Conservation (phyloP, 2,888 invertebrate genomes). For the Caenorhabditis becei region DNA sequence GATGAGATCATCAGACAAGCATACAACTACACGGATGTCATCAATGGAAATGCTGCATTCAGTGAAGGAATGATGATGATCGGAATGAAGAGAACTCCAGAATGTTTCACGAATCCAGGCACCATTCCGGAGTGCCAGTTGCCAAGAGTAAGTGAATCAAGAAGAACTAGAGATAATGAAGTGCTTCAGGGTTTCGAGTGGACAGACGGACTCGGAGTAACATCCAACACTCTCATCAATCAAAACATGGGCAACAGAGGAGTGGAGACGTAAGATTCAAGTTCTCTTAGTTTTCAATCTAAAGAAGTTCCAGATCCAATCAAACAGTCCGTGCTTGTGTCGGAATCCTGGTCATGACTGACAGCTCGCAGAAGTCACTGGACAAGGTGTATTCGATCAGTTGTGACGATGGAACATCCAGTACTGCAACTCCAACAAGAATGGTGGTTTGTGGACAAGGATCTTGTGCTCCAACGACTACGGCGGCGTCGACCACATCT, state of each 20-base stretch:
- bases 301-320: background rate
- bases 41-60: background rate
- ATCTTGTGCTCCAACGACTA: conserved; percentile 6
- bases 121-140: background rate
- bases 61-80: conserved; percentile 35
- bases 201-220: conserved; percentile 15
- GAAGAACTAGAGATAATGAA: too few relatives aligned
- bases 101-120: background rate
- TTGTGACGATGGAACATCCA: background rate
- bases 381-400: conserved; percentile 22
- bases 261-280: conserved; percentile 6
- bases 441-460: conserved; percentile 26
- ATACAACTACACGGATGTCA: conserved; percentile 19
- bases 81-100: conserved; percentile 22
- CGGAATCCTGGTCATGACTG: conserved; percentile 11
- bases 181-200: conserved; percentile 16
- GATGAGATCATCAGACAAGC: conserved; percentile 16
- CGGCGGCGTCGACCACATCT: background rate
- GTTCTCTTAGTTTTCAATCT: background rate
- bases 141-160: too few relatives aligned
- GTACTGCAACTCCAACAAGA: conserved; percentile 15
- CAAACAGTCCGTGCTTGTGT: conserved; percentile 4
- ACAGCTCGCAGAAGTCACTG: conserved; percentile 1
- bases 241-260: conserved; percentile 11
- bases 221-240: conserved; percentile 18